Evolutionary conservation across 23 tunicate genomes (phyloP).

Genomic region (Aplidium turbinatum): DNA sequence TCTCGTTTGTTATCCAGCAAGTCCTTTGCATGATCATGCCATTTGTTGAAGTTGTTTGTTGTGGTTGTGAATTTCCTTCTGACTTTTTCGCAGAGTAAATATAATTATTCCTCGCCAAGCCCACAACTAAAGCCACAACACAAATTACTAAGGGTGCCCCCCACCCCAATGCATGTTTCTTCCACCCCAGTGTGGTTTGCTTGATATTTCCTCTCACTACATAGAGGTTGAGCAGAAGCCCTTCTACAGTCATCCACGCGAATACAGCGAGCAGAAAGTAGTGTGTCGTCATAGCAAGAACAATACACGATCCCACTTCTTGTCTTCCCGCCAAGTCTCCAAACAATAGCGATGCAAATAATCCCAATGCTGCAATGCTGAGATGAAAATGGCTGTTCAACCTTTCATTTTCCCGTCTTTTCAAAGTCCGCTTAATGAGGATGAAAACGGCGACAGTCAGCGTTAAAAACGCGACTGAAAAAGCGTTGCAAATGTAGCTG

Average conservation of each 20-base stretch:
- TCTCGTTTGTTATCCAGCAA: conserved; percentile 26
- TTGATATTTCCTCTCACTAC: conserved; percentile 31
- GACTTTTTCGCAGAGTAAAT: not conserved
- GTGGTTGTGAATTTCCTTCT: not conserved
- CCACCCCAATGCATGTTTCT: conserved; percentile 41
- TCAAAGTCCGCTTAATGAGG: not conserved
- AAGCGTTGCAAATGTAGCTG: conserved; percentile 16
- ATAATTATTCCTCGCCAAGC: conserved; percentile 15
- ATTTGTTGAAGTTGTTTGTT: not conserved
- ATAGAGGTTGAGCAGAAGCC: conserved; percentile 27
- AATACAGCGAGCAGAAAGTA: conserved; percentile 34
- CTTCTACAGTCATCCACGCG: conserved; percentile 56
- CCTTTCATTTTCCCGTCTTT: not conserved
- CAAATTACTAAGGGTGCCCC: conserved; percentile 16
- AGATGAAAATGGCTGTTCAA: conserved; percentile 20
- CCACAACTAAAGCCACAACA: conserved; percentile 8
- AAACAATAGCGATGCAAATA: conserved; percentile 6
- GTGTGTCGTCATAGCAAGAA: conserved; percentile 10
- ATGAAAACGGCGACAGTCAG: conserved; percentile 1
- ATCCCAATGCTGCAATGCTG: conserved; percentile 36
- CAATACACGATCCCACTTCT: not conserved
- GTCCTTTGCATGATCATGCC: too few species aligned
- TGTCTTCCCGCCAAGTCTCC: conserved; percentile 20
- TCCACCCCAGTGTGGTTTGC: conserved; percentile 33
- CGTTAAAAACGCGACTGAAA: conserved; percentile 24